phyloP scores from a whole-genome alignment of 2,113 vertebrate genomes.

The Chaetura pelagica region DNA sequence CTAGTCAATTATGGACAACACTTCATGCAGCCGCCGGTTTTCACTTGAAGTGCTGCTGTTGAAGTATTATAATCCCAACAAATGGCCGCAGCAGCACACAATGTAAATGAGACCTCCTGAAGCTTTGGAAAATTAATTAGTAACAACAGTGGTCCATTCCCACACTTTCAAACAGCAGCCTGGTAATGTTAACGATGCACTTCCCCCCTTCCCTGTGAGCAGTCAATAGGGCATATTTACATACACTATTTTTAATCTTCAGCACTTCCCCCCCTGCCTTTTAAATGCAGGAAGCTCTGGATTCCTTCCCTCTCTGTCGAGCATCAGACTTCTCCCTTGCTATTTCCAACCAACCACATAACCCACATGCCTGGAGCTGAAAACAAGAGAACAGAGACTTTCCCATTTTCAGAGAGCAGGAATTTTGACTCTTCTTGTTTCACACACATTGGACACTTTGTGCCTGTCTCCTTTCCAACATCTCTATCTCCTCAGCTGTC shows the following conservation, averaged over 20 bases:
- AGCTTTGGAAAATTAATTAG: conserved; percentile 77
- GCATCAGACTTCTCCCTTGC: neutral
- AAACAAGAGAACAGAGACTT: neutral
- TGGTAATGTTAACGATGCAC: conserved; percentile 53
- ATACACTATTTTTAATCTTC: conserved; percentile 60
- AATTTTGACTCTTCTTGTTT: neutral
- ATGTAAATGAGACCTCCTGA: conserved; percentile 77
- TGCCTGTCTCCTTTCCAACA: neutral
- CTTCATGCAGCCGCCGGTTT: conserved; percentile 71
- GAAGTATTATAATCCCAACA: conserved; percentile 76
- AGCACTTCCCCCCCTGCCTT: neutral
- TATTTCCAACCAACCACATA: conserved; percentile 3
- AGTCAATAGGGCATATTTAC: conserved; percentile 67
- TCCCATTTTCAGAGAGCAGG: neutral
- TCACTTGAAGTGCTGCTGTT: conserved; percentile 73
- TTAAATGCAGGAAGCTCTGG: conserved; percentile 8
- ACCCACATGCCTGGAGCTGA: neutral
- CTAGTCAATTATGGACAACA: conserved; percentile 79
- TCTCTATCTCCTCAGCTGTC: neutral
- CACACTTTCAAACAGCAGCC: conserved; percentile 71
- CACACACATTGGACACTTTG: rapidly evolving
- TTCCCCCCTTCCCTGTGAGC: conserved; percentile 40
- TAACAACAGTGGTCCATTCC: conserved; percentile 73
- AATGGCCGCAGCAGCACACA: conserved; percentile 67
- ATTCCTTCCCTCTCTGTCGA: neutral